Evolutionary conservation across 2,113 vertebrate species (phyloP).

Genomic region (Mormoops blainvillei): DNA sequence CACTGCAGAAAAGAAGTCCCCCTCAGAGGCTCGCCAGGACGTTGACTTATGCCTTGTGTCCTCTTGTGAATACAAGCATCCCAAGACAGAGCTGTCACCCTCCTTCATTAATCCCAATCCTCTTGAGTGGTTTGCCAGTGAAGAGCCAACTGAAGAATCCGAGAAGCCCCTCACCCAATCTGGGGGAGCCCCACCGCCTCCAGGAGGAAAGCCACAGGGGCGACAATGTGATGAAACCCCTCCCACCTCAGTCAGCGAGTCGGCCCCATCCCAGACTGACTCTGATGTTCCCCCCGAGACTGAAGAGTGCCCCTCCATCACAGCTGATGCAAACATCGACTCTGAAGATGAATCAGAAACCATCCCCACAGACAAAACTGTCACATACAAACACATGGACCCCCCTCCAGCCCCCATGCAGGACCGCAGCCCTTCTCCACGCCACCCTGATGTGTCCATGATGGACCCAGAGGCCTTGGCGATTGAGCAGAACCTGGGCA

Average conservation of each 20-base stretch:
- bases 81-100: conserved; percentile 95
- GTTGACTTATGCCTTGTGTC: conserved; percentile 94
- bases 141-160: conserved; percentile 84
- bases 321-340: conserved; percentile 96
- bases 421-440: conserved; percentile 90
- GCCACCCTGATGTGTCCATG: conserved; percentile 94
- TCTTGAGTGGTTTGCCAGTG: conserved; percentile 93
- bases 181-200: conserved; percentile 87
- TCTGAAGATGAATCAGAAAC: conserved; percentile 98
- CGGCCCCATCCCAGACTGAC: conserved; percentile 92
- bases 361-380: conserved; percentile 94
- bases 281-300: conserved; percentile 95
- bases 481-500: conserved; percentile 87
- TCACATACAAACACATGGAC: conserved; percentile 92
- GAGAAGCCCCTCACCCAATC: conserved; percentile 87
- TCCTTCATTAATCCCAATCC: conserved; percentile 98
- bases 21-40: conserved; percentile 87
- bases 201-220: conserved; percentile 87
- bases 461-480: conserved; percentile 93
- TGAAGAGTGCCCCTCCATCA: conserved; percentile 96
- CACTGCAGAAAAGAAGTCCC: conserved; percentile 76
- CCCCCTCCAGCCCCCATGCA: conserved; percentile 88
- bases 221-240: conserved; percentile 95
- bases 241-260: conserved; percentile 93
- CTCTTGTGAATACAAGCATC: conserved; percentile 95